A percentile compares a stretch with the other conserved stretches of the same genome.
phyloP scores from a whole-genome alignment of 2,797 vertebrate genomes.

The Carcharodon carcharias region DNA sequence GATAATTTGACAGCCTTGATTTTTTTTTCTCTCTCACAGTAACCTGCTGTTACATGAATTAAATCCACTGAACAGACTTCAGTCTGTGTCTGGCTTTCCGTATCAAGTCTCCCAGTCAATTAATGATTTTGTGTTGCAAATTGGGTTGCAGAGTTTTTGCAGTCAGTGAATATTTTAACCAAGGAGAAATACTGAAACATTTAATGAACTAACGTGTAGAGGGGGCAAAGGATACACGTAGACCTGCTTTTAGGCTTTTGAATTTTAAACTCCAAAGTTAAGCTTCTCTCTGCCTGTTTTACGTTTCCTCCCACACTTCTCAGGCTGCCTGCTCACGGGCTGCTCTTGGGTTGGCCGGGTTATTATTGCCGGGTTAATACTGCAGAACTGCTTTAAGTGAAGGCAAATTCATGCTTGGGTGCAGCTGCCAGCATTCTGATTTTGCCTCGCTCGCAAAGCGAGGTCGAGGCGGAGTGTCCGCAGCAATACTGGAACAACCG shows the following conservation, averaged over 20 bases:
- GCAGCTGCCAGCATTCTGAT: background rate
- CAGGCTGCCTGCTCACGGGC: background rate
- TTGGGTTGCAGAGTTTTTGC: constrained; percentile 86
- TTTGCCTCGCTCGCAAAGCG: background rate
- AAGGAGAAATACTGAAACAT: constrained; percentile 59
- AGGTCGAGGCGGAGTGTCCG: background rate
- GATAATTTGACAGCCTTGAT: constrained; percentile 86
- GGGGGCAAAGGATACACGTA: constrained; percentile 57
- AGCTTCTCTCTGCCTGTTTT: background rate
- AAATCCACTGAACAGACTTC: constrained; percentile 72
- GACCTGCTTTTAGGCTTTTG: constrained; percentile 64
- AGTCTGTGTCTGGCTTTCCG: constrained; percentile 61
- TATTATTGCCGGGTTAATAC: background rate
- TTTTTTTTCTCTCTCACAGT: constrained; percentile 76
- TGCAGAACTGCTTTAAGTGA: background rate
- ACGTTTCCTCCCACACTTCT: background rate
- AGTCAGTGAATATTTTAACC: constrained; percentile 80
- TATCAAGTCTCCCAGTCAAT: constrained; percentile 82
- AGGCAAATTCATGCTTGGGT: background rate
- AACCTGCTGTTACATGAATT: constrained; percentile 88
- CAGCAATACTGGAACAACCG: background rate
- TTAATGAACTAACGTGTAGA: constrained; percentile 62
- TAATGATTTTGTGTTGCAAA: constrained; percentile 87
- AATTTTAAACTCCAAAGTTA: background rate
- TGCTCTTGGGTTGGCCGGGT: background rate